Conservation (phyloP, 2,113 vertebrate species). For the Psittacula cyanocephala region DNA sequence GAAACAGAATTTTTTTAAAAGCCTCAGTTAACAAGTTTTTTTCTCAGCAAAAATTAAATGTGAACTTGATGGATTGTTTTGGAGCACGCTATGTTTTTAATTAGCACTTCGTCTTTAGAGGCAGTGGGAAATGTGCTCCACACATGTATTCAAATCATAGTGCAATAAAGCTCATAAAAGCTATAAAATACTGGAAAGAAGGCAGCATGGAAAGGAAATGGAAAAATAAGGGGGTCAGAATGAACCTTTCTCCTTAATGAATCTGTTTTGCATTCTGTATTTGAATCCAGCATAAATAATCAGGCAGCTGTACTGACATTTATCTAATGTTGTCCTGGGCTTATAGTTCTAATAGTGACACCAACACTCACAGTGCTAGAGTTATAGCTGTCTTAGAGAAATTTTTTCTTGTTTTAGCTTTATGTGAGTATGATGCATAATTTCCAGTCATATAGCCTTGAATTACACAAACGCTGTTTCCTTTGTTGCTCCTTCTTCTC, state of each 20-base stretch:
- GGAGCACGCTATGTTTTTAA: not conserved
- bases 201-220: conserved; percentile 26
- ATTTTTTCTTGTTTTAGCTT: not conserved
- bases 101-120: not conserved
- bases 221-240: conserved; percentile 16
- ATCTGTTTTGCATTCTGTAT: conserved; percentile 13
- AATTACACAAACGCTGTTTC: not conserved
- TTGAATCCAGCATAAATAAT: not conserved
- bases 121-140: conserved; percentile 3
- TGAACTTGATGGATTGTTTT: not conserved
- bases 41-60: not conserved
- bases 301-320: not conserved
- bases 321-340: not conserved
- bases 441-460: not conserved
- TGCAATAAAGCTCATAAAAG: conserved; percentile 1
- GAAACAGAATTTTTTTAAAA: not conserved
- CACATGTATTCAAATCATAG: conserved; percentile 23
- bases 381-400: not conserved
- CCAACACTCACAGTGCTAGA: not conserved
- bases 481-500: not conserved
- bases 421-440: not conserved
- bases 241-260: not conserved
- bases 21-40: not conserved
- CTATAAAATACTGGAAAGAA: conserved; percentile 22
- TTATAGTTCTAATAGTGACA: not conserved